Percentiles rank a stretch among this genome's conserved stretches.
These are phyloP conservation scores for Yponomeuta sedellus DNA, from an alignment of 2,888 invertebrate species.

Conservation along the genomic window DNA sequence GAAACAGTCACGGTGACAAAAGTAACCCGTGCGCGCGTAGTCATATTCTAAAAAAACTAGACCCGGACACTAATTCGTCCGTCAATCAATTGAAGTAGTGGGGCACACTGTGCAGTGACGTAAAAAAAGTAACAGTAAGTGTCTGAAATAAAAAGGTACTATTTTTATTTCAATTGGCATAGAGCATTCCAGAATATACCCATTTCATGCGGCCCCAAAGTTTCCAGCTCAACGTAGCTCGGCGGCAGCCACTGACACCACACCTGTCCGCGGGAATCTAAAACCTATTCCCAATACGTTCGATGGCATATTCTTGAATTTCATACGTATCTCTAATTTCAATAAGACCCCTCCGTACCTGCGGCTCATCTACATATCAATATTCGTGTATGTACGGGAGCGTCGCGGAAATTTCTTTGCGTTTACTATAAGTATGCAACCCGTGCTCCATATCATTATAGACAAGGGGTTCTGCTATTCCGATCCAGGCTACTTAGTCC, in stretches of 20 bases:
- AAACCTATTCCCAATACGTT: conserved; percentile 42
- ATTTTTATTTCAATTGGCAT: too few relatives aligned
- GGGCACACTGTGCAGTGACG: too few relatives aligned
- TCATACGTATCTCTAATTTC: conserved; percentile 70
- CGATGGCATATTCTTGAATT: conserved; percentile 49
- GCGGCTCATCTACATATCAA: conserved; percentile 74
- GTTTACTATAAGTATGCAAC: conserved; percentile 55
- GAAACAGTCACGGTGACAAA: too few relatives aligned
- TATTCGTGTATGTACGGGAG: conserved; percentile 41
- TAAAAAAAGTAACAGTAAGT: too few relatives aligned
- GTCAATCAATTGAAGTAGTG: too few relatives aligned
- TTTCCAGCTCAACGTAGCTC: neutral
- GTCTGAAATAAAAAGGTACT: too few relatives aligned
- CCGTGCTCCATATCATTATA: conserved; percentile 73
- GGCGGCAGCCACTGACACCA: conserved; percentile 1
- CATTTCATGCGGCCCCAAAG: neutral
- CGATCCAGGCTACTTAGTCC: neutral
- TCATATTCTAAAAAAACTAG: too few relatives aligned
- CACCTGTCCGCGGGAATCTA: conserved; percentile 34
- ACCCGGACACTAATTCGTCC: too few relatives aligned
- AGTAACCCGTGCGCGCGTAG: too few relatives aligned
- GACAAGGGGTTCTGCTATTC: conserved; percentile 16
- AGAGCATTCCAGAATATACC: neutral
- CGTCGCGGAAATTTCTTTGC: conserved; percentile 68
- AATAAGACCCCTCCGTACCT: conserved; percentile 69